Conservation (phyloP, 2,113 vertebrate species). For the Microcebus ravelobensis region DNA sequence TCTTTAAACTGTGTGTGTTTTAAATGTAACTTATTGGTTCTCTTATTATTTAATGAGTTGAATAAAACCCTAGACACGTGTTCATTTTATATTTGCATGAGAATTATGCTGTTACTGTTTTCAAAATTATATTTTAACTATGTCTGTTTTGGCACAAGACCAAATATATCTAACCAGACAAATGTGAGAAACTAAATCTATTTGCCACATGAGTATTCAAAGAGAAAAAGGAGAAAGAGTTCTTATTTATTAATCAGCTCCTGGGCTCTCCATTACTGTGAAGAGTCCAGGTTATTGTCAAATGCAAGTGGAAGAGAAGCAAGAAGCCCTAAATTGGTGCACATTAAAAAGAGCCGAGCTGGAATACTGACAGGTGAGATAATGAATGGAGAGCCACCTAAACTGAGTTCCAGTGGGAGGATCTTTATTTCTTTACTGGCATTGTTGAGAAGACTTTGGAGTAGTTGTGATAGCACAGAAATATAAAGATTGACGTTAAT, state of each 20-base stretch:
- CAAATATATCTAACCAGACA: neutral
- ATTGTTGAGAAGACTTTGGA: neutral
- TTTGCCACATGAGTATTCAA: neutral
- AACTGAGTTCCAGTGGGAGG: neutral
- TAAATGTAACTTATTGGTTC: neutral
- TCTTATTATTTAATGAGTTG: neutral
- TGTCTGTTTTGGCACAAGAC: neutral
- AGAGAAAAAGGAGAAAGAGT: neutral
- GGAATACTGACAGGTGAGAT: neutral
- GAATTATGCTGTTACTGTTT: neutral
- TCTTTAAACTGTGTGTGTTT: neutral
- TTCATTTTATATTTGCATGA: neutral
- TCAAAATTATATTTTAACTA: neutral
- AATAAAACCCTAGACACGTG: neutral
- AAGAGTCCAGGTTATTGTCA: neutral
- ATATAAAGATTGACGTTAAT: neutral
- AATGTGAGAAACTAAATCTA: neutral
- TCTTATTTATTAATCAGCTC: neutral
- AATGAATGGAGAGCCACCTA: neutral
- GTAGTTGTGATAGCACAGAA: neutral
- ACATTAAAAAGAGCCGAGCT: neutral
- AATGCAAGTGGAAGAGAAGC: conserved; percentile 7
- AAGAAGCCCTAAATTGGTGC: neutral
- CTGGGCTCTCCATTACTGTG: neutral
- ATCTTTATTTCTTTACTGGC: neutral